These are phyloP conservation scores for Calypte anna DNA, from an alignment of 2,113 vertebrate species.

Conservation along the genomic window DNA sequence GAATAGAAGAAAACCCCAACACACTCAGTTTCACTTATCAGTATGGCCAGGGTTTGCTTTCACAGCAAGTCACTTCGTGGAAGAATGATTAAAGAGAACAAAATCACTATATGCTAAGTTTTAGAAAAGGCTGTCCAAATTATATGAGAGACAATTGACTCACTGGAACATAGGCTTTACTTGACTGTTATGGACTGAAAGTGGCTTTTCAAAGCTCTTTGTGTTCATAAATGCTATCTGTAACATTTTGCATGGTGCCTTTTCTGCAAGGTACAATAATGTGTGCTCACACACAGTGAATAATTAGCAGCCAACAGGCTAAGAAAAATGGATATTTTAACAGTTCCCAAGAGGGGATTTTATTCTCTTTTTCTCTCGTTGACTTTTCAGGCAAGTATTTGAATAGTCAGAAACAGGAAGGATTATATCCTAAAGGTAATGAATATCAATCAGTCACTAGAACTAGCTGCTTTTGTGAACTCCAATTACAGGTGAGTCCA, in stretches of 20 bases:
- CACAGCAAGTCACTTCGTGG: neutral
- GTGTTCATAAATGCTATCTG: neutral
- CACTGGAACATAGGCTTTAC: neutral
- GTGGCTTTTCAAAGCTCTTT: neutral
- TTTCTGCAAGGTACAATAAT: neutral
- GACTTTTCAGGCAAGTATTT: neutral
- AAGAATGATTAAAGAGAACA: neutral
- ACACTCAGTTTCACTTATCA: neutral
- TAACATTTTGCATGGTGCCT: neutral
- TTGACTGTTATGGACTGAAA: neutral
- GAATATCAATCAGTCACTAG: neutral
- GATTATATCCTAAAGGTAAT: constrained; percentile 11
- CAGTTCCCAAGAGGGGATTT: neutral
- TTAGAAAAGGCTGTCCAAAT: neutral
- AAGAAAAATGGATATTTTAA: neutral
- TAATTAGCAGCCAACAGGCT: constrained; percentile 37
- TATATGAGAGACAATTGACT: neutral
- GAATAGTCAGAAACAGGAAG: neutral
- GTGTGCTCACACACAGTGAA: neutral
- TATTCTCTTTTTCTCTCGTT: neutral
- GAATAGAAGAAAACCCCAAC: neutral
- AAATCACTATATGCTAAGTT: neutral
- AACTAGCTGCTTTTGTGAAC: neutral
- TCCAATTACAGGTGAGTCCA: neutral
- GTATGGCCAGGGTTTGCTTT: neutral